Evolutionary conservation across 2,113 vertebrate species (phyloP).

Genomic region (Scortum barcoo): DNA sequence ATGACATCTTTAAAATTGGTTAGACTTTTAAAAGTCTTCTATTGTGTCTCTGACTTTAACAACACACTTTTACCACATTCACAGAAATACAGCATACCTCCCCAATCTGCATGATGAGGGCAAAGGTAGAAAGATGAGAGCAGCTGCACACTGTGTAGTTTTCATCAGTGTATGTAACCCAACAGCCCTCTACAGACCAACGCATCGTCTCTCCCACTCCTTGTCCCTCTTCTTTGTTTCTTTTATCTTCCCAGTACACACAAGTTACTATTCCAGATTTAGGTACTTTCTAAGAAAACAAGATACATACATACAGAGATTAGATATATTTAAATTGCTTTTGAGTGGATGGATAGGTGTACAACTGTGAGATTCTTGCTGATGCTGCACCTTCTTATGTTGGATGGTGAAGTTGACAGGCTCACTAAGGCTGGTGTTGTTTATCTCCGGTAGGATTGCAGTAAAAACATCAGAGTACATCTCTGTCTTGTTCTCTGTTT

Average conservation of each 20-base stretch:
- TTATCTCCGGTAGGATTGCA: slow-evolving; percentile 63
- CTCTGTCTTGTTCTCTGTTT: slow-evolving; percentile 66
- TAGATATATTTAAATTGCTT: neutral
- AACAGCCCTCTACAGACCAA: slow-evolving; percentile 83
- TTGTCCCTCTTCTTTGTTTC: neutral
- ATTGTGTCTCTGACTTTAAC: neutral
- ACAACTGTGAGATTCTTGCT: neutral
- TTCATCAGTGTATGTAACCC: slow-evolving; percentile 32
- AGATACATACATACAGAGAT: neutral
- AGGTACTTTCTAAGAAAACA: slow-evolving; percentile 33
- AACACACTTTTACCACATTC: neutral
- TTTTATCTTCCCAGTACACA: slow-evolving; percentile 79
- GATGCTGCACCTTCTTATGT: slow-evolving; percentile 66
- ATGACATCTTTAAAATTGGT: neutral
- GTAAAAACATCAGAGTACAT: slow-evolving; percentile 74
- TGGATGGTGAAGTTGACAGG: slow-evolving; percentile 80
- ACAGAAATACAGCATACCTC: slow-evolving; percentile 57
- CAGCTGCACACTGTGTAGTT: slow-evolving; percentile 83
- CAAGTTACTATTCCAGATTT: slow-evolving; percentile 74
- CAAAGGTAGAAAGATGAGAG: slow-evolving; percentile 82
- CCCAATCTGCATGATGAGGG: slow-evolving; percentile 83
- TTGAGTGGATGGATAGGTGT: neutral
- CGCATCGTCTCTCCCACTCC: neutral
- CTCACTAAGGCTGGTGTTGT: slow-evolving; percentile 69
- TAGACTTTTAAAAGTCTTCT: neutral